These are phyloP conservation scores for Limnephilus auricula DNA, from an alignment of 2,888 invertebrate species.

Conservation along the genomic window DNA sequence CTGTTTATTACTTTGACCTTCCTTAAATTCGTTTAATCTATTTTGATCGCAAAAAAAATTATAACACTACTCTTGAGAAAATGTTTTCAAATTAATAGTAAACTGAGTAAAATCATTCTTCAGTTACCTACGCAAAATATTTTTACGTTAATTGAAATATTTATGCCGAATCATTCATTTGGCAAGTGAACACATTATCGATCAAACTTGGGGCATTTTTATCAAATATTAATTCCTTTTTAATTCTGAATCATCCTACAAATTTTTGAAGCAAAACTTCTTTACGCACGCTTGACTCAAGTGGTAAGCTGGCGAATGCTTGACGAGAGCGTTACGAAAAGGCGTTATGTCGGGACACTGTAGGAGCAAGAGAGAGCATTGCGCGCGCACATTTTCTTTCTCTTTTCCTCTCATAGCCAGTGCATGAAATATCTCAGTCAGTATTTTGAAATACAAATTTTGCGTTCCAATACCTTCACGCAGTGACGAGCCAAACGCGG, in stretches of 20 bases:
- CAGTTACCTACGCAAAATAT: neutral
- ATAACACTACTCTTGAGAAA: neutral
- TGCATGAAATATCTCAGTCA: no score
- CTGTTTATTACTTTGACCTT: neutral
- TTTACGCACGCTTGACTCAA: no score
- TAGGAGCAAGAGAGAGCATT: no score
- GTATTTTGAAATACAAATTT: no score
- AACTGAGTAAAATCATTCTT: neutral
- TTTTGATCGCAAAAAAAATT: neutral
- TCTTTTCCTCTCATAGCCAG: no score
- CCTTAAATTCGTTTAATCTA: neutral
- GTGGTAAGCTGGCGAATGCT: no score
- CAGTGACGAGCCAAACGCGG: no score
- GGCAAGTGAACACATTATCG: neutral
- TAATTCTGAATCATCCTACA: neutral
- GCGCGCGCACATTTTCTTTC: no score
- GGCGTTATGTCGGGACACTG: no score
- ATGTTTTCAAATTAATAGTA: neutral
- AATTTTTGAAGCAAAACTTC: no score
- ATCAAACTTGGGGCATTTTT: neutral
- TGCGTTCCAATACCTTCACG: no score
- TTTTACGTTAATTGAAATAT: neutral
- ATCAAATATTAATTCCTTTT: neutral
- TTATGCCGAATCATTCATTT: neutral
- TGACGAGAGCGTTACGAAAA: no score